Evolutionary conservation across 2,797 vertebrate genomes (phyloP), one percentile per base, ranked within the genome.

Genomic region (Hippoglossus hippoglossus): DNA sequence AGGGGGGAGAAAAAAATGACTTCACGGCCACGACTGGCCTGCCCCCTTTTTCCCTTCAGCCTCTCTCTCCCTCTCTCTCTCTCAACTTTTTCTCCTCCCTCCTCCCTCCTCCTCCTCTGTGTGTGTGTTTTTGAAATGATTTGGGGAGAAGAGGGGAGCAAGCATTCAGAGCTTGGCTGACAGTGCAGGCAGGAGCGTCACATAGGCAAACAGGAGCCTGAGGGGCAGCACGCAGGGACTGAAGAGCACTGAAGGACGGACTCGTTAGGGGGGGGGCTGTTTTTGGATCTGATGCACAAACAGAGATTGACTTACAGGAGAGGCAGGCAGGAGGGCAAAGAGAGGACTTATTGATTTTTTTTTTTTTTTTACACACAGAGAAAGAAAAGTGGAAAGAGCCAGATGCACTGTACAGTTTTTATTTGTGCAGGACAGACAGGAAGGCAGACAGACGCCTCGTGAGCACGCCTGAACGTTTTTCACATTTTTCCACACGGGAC

Each of bases 11-110:
- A 80, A 87, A 91, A 91, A 84, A 93, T 92, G 85, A 92, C 81
- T 92, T 89, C 90, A 85, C 83, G 77, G 84, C 91, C 84, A 67
- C 2, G 69, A 77, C 91, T 93, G 94, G 93, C 95, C 93, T 91
- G 92, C 92, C 94, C 92, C 89, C 87, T 94, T 94, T 94, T 90
- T 81, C 51, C 89, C 89, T 88, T 87, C 88, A 89, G 80, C 83
- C 88, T 88, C 85, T 88, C 77, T 79, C 88, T 86, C 79, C 86
- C 87, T 88, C 85, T 18, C 44, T 46, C 78, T 85, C 87, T 89
- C 85, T 77, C 59, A 92, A 92, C 88, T 89, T 90, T 87, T 83
- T 81, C 70, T 49, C 67, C 67, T 76, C 75, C 83, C 72, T 76
- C 80, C 81, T 83, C 75, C 31, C 82, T 79, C 79, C 75, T 79